Percentiles rank a stretch among this genome's conserved stretches.
phyloP scores from a whole-genome alignment of 2,113 vertebrate genomes.

The Gymnarchus niloticus region DNA sequence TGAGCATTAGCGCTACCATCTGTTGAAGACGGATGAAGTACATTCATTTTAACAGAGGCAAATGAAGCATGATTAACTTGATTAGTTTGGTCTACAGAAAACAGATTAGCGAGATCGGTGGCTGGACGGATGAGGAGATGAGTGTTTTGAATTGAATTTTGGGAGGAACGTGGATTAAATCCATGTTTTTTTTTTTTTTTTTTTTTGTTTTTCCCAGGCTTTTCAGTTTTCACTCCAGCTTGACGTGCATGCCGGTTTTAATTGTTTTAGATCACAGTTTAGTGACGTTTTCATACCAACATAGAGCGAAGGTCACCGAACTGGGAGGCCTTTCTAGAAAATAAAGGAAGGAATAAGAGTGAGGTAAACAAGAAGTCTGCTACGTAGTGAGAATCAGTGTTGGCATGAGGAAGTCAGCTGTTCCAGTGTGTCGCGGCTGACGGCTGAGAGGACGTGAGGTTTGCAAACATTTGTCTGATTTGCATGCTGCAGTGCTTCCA shows the following conservation, averaged over 20 bases:
- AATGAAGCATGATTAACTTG: too few relatives aligned
- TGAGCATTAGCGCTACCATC: neutral
- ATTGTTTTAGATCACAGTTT: neutral
- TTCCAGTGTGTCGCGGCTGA: constrained; percentile 38
- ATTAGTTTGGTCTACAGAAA: too few relatives aligned
- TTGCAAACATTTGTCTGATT: constrained; percentile 41
- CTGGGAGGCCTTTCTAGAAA: constrained; percentile 38
- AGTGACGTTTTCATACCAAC: constrained; percentile 17
- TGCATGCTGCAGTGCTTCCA: neutral
- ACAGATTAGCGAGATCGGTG: too few relatives aligned
- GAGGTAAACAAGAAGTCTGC: constrained; percentile 51
- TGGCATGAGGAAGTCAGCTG: constrained; percentile 68
- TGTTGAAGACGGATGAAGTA: neutral
- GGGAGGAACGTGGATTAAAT: neutral
- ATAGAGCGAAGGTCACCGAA: constrained; percentile 38
- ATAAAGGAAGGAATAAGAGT: constrained; percentile 39
- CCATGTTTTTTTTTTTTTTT: too few relatives aligned
- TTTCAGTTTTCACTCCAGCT: neutral
- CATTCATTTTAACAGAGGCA: too few relatives aligned
- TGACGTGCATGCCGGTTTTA: neutral
- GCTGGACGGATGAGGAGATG: neutral
- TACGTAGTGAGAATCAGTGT: constrained; percentile 37
- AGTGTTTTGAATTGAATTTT: neutral
- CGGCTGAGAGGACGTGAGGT: constrained; percentile 59
- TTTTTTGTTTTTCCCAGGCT: neutral